A percentile compares a stretch with the other conserved stretches of the same genome.
Conservation (phyloP, 2,113 vertebrate genomes). For the Tetrax tetrax region DNA sequence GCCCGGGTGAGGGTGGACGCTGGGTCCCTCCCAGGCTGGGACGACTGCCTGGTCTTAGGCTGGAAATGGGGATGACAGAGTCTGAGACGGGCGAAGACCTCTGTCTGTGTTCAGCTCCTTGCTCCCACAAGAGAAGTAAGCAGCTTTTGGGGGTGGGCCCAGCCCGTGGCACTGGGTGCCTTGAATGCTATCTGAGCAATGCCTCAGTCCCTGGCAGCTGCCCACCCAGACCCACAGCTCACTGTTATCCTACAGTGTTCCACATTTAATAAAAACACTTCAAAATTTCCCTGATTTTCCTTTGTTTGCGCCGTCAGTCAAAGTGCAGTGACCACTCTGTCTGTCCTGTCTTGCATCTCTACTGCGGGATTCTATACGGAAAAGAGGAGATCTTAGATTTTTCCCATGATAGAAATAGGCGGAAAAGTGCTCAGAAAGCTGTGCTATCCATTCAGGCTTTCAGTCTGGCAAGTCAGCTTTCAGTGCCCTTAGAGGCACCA, state of each 20-base stretch:
- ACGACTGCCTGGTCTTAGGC: background rate
- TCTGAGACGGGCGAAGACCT: background rate
- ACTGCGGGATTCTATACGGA: background rate
- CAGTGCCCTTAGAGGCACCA: background rate
- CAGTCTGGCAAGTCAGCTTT: background rate
- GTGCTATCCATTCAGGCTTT: background rate
- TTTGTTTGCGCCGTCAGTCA: background rate
- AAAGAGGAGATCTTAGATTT: background rate
- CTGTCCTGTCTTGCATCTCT: background rate
- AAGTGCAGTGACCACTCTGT: background rate
- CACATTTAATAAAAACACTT: background rate
- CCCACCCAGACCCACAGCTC: background rate
- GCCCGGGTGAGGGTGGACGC: background rate
- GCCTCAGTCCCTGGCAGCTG: background rate
- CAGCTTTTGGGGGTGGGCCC: background rate
- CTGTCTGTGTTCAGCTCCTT: background rate
- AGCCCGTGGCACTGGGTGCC: rapidly evolving
- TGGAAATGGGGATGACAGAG: slow-evolving; percentile 30
- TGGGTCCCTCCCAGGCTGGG: background rate
- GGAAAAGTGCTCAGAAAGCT: background rate
- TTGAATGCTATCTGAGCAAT: background rate
- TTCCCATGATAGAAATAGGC: background rate
- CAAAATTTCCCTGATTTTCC: background rate
- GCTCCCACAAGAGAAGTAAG: background rate
- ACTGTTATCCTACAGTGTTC: background rate